These are phyloP conservation scores for Dipodomys ordii DNA, from an alignment of 2,113 vertebrate genomes.

Conservation along the genomic window DNA sequence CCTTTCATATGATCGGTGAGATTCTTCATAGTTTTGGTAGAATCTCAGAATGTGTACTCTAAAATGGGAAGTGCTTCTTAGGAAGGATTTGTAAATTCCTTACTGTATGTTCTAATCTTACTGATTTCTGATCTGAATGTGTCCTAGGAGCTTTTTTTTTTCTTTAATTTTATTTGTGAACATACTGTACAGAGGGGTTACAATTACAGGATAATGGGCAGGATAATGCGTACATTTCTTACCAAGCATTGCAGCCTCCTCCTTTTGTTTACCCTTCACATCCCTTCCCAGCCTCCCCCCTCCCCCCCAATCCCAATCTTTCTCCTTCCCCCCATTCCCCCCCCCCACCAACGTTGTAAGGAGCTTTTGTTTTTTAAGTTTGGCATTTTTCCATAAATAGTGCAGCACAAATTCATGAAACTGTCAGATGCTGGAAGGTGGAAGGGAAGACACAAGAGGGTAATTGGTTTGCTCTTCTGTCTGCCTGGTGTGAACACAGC, in stretches of 20 bases:
- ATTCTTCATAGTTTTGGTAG: background rate
- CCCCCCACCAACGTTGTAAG: no score
- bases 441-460: background rate
- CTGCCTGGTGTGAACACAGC: background rate
- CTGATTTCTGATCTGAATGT: background rate
- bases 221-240: no score
- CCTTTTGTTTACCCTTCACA: no score
- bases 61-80: background rate
- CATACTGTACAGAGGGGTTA: no score
- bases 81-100: background rate
- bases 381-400: background rate
- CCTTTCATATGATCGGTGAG: slow-evolving; percentile 6
- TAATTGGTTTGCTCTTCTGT: background rate
- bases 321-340: no score
- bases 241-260: no score
- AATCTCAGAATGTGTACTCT: background rate
- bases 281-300: no score
- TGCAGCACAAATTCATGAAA: background rate
- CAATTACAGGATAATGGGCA: no score
- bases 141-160: background rate
- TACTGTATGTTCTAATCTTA: background rate
- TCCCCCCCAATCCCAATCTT: no score
- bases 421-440: background rate
- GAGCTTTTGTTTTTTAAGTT: slow-evolving; percentile 2
- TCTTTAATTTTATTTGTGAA: no score